phyloP scores from a whole-genome alignment of 2,888 invertebrate species.

The Drosophila macrospina region DNA sequence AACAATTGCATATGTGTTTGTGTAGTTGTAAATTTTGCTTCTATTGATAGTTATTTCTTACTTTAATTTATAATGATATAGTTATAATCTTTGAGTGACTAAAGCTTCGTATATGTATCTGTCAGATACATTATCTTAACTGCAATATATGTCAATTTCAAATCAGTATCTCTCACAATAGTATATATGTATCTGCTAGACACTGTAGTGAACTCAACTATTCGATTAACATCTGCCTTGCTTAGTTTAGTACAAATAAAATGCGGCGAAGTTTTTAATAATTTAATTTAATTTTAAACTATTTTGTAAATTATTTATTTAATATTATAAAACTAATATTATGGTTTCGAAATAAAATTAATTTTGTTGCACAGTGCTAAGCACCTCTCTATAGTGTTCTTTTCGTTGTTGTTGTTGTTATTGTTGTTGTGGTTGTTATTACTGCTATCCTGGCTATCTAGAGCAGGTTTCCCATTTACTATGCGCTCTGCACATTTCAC shows the following conservation, averaged over 20 bases:
- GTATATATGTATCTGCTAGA: too few relatives aligned
- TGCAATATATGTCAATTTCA: slow-evolving; percentile 12
- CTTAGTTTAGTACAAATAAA: too few relatives aligned
- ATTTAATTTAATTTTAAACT: too few relatives aligned
- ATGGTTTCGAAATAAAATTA: too few relatives aligned
- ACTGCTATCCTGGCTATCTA: slow-evolving; percentile 49
- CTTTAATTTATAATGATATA: slow-evolving; percentile 10
- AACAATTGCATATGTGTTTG: background rate
- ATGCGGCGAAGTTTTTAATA: too few relatives aligned
- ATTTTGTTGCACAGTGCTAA: background rate
- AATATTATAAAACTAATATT: too few relatives aligned
- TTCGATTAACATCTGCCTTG: background rate
- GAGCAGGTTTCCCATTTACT: slow-evolving; percentile 47
- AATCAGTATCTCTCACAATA: background rate
- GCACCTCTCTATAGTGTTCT: background rate
- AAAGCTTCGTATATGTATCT: background rate
- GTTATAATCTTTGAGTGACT: slow-evolving; percentile 1
- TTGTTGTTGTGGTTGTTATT: slow-evolving; percentile 30
- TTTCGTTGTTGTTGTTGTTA: slow-evolving; percentile 3
- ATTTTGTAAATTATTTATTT: too few relatives aligned
- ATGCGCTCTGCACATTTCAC: slow-evolving; percentile 71
- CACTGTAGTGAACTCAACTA: too few relatives aligned
- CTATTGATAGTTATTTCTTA: background rate
- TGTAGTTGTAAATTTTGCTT: too few relatives aligned
- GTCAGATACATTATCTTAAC: slow-evolving; percentile 9